Conservation (phyloP, 2,888 invertebrate genomes). For the Microplitis manilae region DNA sequence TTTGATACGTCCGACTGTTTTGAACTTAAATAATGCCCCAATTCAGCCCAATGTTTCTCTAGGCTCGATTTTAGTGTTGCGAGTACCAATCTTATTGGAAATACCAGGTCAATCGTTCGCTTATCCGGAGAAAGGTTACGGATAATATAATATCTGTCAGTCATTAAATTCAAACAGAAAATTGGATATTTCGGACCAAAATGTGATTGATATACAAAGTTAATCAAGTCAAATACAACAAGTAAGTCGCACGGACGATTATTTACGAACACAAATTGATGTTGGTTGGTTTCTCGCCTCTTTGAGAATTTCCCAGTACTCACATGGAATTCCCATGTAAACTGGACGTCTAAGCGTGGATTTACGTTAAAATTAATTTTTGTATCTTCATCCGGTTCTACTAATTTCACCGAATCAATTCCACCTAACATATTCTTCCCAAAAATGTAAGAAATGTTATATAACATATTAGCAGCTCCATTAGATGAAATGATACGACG, state of each 20-base stretch:
- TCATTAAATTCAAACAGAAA: slow-evolving; percentile 86
- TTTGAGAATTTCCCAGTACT: slow-evolving; percentile 89
- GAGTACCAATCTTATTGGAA: slow-evolving; percentile 87
- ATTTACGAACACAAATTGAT: slow-evolving; percentile 96
- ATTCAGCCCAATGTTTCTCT: slow-evolving; percentile 60
- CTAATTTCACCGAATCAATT: slow-evolving; percentile 75
- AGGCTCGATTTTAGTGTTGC: slow-evolving; percentile 79
- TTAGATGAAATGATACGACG: slow-evolving; percentile 81
- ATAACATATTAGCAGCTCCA: slow-evolving; percentile 80
- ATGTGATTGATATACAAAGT: slow-evolving; percentile 92
- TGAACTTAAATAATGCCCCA: slow-evolving; percentile 59
- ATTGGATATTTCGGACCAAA: slow-evolving; percentile 95
- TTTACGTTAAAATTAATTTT: slow-evolving; percentile 76
- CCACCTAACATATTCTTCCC: slow-evolving; percentile 83
- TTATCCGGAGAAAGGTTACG: slow-evolving; percentile 98
- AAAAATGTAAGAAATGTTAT: slow-evolving; percentile 89
- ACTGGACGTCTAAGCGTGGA: no score
- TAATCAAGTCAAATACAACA: slow-evolving; percentile 86
- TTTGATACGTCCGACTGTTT: no score
- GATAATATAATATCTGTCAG: slow-evolving; percentile 84
- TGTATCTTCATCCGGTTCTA: slow-evolving; percentile 71
- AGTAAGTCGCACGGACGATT: slow-evolving; percentile 93
- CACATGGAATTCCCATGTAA: slow-evolving; percentile 86
- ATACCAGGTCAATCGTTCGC: slow-evolving; percentile 89
- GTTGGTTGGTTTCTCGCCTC: slow-evolving; percentile 88